Evolutionary conservation across 2,888 invertebrate species (phyloP).

Genomic region (Brachyptera putata): DNA sequence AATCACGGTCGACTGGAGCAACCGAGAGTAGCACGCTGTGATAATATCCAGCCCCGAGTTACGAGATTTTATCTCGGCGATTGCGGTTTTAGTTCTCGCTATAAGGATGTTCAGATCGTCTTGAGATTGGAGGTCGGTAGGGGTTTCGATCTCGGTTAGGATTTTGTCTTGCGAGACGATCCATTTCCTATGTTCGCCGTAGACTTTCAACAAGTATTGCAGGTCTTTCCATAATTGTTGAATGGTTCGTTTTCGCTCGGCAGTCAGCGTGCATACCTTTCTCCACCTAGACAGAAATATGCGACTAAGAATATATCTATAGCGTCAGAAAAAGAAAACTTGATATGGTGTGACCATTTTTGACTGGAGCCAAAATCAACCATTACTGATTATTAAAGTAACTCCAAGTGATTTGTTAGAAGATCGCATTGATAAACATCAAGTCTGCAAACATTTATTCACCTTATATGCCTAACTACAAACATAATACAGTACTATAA

Average conservation of each 20-base stretch:
- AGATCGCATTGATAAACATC: too few species aligned
- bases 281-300: constrained; percentile 69
- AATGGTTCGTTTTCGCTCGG: constrained; percentile 66
- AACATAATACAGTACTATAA: too few species aligned
- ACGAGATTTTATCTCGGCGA: constrained; percentile 51
- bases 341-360: too few species aligned
- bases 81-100: background rate
- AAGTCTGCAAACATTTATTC: too few species aligned
- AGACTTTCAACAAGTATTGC: constrained; percentile 55
- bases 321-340: too few species aligned
- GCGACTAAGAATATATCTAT: too few species aligned
- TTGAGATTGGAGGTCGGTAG: constrained; percentile 7
- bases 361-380: too few species aligned
- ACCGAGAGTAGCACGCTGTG: constrained; percentile 64
- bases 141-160: constrained; percentile 50
- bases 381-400: too few species aligned
- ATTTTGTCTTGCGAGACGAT: constrained; percentile 59
- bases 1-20: constrained; percentile 57
- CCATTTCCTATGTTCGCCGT: constrained; percentile 57
- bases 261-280: constrained; percentile 66
- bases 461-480: too few species aligned
- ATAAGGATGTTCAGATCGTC: constrained; percentile 4
- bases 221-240: constrained; percentile 57
- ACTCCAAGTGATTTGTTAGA: too few species aligned
- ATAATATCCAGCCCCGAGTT: constrained; percentile 56